Evolutionary conservation across 1,140 invertebrate genomes (phyloP), one percentile per base, ranked within the genome.

Genomic region (Formica exsecta): DNA sequence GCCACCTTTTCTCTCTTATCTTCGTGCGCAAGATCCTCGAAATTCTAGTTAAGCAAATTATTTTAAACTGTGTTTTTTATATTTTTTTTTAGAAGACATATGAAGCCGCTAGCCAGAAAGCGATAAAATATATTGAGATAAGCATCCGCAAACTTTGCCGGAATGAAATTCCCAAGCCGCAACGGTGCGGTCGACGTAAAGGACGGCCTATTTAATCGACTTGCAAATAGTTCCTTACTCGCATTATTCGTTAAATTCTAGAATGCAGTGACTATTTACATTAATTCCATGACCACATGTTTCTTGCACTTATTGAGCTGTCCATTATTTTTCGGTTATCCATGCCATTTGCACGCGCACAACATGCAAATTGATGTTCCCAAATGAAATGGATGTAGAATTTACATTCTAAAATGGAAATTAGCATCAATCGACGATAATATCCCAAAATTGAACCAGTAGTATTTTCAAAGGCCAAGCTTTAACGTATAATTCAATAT

Each of bases 151-250:
- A 71, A 74, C 79, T 83, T 36, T 13, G 68, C 25, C 41, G 54
- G 73, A 81, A 83, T 83, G 73, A 83, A 73, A 83, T 74, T 83
- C n/a, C 57, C 76, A 41, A 19, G 48, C 64, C 79, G 16, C 66
- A 71, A 32, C 51, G 25, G 7, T n/a, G 79, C 22, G 64, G 64
- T 32, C 8, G 48, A 57, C 32, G 68, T 13, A 44, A 59, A 32
- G 61, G 19, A 61, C 9, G 66, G n/a, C 9, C 48, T 48, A 36
- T 81, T 74, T 73, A 73, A 74, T 44, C 25, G 51, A n/a, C 16
- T 19, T 57, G 71, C 32, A 38, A 74, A 74, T 74, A 59, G 29
- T 54, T 73, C 6, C 29, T 70, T n/a, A 13, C 65, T 44, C 19
- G 5, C 8, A n/a, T 22, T 48, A 22, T 70, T 22, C 29, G 16